Conservation (phyloP, 2,888 invertebrate species). For the Bibio marci region DNA sequence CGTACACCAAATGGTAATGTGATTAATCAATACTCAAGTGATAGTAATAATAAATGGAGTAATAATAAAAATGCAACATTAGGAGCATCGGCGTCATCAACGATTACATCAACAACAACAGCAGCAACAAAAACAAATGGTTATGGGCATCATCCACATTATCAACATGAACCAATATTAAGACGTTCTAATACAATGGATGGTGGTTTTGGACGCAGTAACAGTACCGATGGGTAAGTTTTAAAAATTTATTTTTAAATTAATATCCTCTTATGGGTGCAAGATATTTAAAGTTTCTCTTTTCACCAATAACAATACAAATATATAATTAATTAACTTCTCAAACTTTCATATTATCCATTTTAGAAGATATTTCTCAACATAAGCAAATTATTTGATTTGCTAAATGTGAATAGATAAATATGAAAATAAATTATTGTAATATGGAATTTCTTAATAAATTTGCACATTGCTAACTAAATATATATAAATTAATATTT, state of each 20-base stretch:
- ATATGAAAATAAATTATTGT: no score
- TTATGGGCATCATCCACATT: conserved; percentile 13
- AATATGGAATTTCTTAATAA: no score
- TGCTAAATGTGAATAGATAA: no score
- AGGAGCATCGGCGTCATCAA: neutral
- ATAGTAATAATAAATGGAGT: conserved; percentile 4
- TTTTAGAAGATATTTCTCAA: no score
- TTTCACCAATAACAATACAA: no score
- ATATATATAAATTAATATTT: no score
- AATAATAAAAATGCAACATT: conserved; percentile 1
- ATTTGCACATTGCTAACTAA: no score
- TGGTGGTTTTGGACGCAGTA: conserved; percentile 15
- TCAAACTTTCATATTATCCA: no score
- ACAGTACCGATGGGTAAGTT: conserved; percentile 16
- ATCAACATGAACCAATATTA: conserved; percentile 15
- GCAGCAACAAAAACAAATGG: neutral
- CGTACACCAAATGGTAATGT: conserved; percentile 8
- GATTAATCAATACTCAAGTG: neutral
- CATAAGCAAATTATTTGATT: no score
- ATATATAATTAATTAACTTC: no score
- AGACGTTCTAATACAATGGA: conserved; percentile 18
- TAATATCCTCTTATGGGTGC: no score
- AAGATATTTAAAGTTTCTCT: no score
- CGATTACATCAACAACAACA: conserved; percentile 1
- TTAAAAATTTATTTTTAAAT: neutral